phyloP scores from a whole-genome alignment of 1,140 invertebrate species.

The Drosophila carrolli region DNA sequence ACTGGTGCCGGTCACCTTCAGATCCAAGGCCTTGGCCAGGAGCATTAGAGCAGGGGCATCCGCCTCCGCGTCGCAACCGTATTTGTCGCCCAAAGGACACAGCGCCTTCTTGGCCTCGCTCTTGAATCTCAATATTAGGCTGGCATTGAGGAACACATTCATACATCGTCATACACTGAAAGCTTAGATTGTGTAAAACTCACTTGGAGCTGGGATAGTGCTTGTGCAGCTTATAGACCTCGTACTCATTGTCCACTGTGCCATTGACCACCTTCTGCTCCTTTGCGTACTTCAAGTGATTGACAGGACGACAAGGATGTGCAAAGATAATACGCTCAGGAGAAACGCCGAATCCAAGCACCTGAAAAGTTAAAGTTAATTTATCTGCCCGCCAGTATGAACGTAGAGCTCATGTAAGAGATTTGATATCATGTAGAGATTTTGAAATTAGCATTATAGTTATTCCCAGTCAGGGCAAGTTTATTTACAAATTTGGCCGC shows the following conservation, averaged over 20 bases:
- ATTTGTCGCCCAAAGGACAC: conserved; percentile 97
- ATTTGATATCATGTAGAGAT: no score
- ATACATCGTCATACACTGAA: neutral
- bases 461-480: no score
- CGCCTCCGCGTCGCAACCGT: conserved; percentile 93
- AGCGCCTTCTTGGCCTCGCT: conserved; percentile 94
- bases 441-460: no score
- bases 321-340: conserved; percentile 97
- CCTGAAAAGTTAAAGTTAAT: conserved; percentile 26
- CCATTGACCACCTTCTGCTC: conserved; percentile 91
- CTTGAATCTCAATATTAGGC: conserved; percentile 95
- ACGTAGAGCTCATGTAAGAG: no score
- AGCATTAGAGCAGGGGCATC: conserved; percentile 93
- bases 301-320: conserved; percentile 98
- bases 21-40: conserved; percentile 87
- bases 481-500: no score
- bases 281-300: conserved; percentile 95
- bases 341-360: conserved; percentile 90
- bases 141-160: conserved; percentile 66
- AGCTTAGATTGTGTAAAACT: conserved; percentile 53
- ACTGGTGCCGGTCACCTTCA: conserved; percentile 88
- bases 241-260: conserved; percentile 98
- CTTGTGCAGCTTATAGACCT: conserved; percentile 96
- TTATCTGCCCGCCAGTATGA: no score
- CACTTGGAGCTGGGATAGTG: conserved; percentile 93